phyloP scores from a whole-genome alignment of 2,888 invertebrate genomes.

The Diplolepis rosae region DNA sequence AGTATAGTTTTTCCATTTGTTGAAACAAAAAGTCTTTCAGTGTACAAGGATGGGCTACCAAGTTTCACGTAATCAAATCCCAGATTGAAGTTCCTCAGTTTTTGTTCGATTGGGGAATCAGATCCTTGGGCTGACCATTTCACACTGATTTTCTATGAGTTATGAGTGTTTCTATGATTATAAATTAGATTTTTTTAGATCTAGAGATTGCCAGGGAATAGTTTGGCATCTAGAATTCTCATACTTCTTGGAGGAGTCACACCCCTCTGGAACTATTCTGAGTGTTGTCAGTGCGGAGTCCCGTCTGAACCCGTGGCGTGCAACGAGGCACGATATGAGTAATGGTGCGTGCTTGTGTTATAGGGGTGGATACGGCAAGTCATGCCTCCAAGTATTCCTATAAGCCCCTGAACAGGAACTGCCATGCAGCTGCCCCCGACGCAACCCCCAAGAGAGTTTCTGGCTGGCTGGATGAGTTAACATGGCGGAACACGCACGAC shows the following conservation, averaged over 20 bases:
- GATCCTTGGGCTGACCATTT: neutral
- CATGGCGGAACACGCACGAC: conserved; percentile 69
- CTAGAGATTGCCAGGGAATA: conserved; percentile 3
- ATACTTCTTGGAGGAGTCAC: conserved; percentile 41
- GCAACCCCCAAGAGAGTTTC: conserved; percentile 44
- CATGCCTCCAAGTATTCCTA: conserved; percentile 63
- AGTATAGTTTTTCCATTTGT: too few relatives aligned
- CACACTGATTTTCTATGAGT: neutral
- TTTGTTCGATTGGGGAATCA: neutral
- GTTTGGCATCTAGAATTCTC: conserved; percentile 1
- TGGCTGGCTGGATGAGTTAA: conserved; percentile 53
- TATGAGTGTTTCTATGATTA: conserved; percentile 1
- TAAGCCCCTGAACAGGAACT: conserved; percentile 36
- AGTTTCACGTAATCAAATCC: neutral
- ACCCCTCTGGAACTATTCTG: conserved; percentile 33
- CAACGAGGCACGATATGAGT: conserved; percentile 73
- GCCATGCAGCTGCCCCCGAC: conserved; percentile 47
- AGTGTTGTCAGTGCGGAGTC: conserved; percentile 34
- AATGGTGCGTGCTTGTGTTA: conserved; percentile 72
- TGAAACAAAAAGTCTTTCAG: too few relatives aligned
- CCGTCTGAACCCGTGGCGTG: conserved; percentile 54
- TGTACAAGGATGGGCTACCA: neutral
- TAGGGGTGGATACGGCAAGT: conserved; percentile 69
- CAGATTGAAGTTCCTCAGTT: neutral
- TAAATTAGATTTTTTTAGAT: neutral